Percentiles rank a stretch among this genome's conserved stretches.
Evolutionary conservation across 2,113 vertebrate genomes (phyloP).

Genomic region (Bucco capensis): DNA sequence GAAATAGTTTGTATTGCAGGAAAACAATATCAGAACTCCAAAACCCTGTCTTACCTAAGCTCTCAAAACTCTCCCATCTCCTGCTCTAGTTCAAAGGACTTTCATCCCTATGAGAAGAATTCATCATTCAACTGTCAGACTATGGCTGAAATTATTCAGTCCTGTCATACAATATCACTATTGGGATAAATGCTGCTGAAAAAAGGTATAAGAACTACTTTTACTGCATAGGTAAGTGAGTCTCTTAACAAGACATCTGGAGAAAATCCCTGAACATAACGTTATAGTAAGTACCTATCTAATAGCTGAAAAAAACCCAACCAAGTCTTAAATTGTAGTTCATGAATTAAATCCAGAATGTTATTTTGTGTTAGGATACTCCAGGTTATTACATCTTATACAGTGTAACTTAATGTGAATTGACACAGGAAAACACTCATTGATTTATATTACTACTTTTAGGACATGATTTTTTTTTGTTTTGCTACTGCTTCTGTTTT

Average conservation of each 20-base stretch:
- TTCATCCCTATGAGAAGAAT: neutral
- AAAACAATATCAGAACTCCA: neutral
- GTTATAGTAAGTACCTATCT: neutral
- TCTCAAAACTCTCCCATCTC: neutral
- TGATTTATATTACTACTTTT: constrained; percentile 73
- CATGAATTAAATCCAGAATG: constrained; percentile 53
- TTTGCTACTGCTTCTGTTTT: neutral
- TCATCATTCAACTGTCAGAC: neutral
- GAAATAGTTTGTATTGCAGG: neutral
- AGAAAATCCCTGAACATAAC: neutral
- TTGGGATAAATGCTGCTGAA: neutral
- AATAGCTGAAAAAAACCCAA: constrained; percentile 1
- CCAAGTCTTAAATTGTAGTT: constrained; percentile 33
- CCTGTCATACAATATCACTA: neutral
- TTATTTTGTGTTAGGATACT: constrained; percentile 55
- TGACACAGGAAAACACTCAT: constrained; percentile 68
- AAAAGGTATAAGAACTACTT: neutral
- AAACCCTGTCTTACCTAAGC: neutral
- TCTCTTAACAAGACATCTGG: neutral
- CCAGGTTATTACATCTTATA: constrained; percentile 51
- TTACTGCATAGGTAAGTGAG: neutral
- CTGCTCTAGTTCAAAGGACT: neutral
- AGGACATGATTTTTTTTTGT: constrained; percentile 16
- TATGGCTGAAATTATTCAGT: neutral
- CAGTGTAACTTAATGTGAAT: constrained; percentile 65